Evolutionary conservation across 1,140 invertebrate species (phyloP), one percentile per base, ranked within the genome.

Genomic region (Philopotamus ludificatus): DNA sequence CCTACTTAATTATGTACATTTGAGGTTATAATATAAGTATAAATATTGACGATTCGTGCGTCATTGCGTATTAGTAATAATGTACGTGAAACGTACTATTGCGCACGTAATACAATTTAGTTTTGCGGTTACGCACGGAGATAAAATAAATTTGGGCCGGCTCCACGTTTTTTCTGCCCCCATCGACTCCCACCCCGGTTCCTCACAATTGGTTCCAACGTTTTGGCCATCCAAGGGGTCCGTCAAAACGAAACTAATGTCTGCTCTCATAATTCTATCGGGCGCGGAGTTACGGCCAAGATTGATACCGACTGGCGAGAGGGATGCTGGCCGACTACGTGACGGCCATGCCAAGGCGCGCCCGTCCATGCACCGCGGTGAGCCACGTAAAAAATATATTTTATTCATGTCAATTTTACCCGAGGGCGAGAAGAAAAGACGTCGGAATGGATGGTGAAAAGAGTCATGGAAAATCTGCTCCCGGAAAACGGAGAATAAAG

Each of bases 221-320:
- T 47, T 47, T 47, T 20, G 34, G 8, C 18, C 44, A 47, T 34
- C 4, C 4, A 34, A 34, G 28, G 28, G 28, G 18, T 47, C 44
- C 44, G 15, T 47, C 44, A 47, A 47, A 47, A 47, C 18, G 44
- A 47, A 47, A 12, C 44, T 47, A 47, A 47, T 47, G 44, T 47
- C 44, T 47, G 18, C 10, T 47, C 10, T 20, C 44, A 47, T 47
- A 47, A 47, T 47, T 47, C 10, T 47, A 47, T 47, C 44, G 10
- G 4, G 4, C 7, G 44, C 4, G 44, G 10, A 47, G 44, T 16
- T 20, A 47, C 44, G 18, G 34, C 53, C 25, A 57, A 57, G 53
- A 57, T 57, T 57, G 53, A 57, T 57, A 57, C 53, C 23, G 53
- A 39, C 53, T 25, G 23, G 53, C 34, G 21, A 57, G 34, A 57